Evolutionary conservation across 2,888 invertebrate species (phyloP).

Genomic region (Ophion ellenae): DNA sequence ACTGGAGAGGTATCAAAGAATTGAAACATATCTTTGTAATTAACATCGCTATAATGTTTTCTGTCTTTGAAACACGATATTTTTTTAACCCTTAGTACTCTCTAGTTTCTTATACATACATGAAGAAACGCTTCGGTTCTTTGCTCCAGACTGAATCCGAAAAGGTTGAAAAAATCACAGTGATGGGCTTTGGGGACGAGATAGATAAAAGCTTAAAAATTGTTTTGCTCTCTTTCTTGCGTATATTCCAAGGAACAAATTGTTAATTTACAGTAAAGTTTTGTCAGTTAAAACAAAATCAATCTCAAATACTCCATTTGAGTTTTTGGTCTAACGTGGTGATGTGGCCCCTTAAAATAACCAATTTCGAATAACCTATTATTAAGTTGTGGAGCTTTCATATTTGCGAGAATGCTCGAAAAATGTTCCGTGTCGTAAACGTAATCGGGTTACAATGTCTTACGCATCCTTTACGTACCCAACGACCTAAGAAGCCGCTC

Average conservation of each 20-base stretch:
- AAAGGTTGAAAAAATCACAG: no score
- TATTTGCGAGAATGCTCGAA: background rate
- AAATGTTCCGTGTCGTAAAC: background rate
- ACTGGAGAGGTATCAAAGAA: no score
- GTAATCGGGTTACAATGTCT: background rate
- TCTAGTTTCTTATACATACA: no score
- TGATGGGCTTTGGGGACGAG: no score
- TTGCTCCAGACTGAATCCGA: no score
- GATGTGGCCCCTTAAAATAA: background rate
- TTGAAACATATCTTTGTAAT: no score
- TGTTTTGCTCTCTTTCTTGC: no score
- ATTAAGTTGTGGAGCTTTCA: background rate
- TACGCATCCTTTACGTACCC: background rate
- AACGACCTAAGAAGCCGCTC: background rate
- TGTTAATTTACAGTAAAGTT: background rate
- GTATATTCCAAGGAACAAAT: background rate
- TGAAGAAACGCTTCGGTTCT: no score
- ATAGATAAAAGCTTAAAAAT: no score
- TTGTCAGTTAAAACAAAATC: background rate
- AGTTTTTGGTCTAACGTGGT: background rate
- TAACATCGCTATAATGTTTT: no score
- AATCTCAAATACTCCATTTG: background rate
- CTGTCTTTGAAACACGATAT: no score
- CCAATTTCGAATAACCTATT: background rate
- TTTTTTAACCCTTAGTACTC: no score